Conservation (phyloP, 2,797 vertebrate species). For the Thalassophryne amazonica region DNA sequence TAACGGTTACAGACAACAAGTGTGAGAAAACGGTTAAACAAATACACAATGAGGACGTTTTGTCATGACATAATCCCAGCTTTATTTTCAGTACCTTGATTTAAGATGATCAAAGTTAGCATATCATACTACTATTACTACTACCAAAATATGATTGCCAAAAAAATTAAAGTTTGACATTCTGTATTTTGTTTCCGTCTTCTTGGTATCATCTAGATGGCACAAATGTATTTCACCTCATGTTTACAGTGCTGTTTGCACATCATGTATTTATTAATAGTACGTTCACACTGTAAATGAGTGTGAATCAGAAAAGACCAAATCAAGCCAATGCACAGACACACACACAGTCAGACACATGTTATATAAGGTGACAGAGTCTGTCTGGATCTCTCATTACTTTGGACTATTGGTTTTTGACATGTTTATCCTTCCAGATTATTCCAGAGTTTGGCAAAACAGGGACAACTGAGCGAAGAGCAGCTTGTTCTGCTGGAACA, state of each 20-base stretch:
- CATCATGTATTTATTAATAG: not conserved
- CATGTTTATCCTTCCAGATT: slow-evolving; percentile 62
- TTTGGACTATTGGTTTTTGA: not conserved
- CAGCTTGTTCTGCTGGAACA: slow-evolving; percentile 55
- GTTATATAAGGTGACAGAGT: slow-evolving; percentile 14
- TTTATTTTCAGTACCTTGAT: no score
- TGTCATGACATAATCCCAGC: no score
- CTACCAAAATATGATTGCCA: no score
- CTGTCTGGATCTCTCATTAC: not conserved
- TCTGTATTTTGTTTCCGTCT: no score
- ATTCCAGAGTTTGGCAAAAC: slow-evolving; percentile 58
- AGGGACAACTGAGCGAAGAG: slow-evolving; percentile 8
- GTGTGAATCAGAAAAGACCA: not conserved
- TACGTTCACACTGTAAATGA: slow-evolving; percentile 2
- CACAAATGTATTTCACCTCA: not conserved
- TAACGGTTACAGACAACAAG: no score
- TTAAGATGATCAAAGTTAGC: no score
- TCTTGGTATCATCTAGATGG: not conserved
- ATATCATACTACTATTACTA: no score
- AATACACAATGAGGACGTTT: no score
- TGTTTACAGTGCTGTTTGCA: not conserved
- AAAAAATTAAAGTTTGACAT: no score
- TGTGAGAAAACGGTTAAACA: no score
- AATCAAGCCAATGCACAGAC: slow-evolving; percentile 13
- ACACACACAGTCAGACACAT: not conserved